phyloP scores from a whole-genome alignment of 2,113 vertebrate genomes.

The Larimichthys polyactis region DNA sequence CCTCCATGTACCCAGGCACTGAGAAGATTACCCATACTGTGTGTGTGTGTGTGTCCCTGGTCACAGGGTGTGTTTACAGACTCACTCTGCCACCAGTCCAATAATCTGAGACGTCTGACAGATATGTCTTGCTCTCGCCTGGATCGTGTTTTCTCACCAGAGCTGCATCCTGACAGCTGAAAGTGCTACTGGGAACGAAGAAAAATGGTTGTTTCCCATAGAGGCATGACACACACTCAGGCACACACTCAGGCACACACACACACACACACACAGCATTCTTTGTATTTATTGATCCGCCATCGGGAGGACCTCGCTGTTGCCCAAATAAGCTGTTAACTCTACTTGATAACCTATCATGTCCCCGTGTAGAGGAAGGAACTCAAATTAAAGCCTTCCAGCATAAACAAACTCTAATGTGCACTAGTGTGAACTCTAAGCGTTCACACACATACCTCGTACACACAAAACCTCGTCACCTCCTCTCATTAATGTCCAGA shows the following conservation, averaged over 20 bases:
- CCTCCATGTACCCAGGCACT: neutral
- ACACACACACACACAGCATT: neutral
- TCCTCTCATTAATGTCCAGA: neutral
- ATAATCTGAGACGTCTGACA: slow-evolving; percentile 11
- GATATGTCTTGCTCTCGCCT: slow-evolving; percentile 15
- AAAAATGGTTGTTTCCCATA: neutral
- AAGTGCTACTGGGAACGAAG: slow-evolving; percentile 4
- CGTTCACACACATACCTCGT: slow-evolving; percentile 3
- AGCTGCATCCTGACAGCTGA: slow-evolving; percentile 31
- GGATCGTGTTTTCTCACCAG: slow-evolving; percentile 6
- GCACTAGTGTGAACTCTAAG: neutral
- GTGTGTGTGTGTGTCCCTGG: slow-evolving; percentile 5
- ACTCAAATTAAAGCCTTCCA: slow-evolving; percentile 47
- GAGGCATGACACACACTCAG: neutral
- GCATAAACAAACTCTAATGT: slow-evolving; percentile 40
- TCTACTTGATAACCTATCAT: slow-evolving; percentile 21
- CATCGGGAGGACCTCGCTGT: slow-evolving; percentile 19
- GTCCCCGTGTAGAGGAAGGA: neutral
- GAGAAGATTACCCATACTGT: neutral
- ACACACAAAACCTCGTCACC: neutral
- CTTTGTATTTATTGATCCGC: slow-evolving; percentile 37
- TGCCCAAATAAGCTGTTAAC: slow-evolving; percentile 43
- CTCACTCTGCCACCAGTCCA: slow-evolving; percentile 2
- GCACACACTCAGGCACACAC: neutral
- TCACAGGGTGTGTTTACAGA: slow-evolving; percentile 2